Conservation (phyloP, 2,888 invertebrate genomes). For the Fissipunctia ypsillon region DNA sequence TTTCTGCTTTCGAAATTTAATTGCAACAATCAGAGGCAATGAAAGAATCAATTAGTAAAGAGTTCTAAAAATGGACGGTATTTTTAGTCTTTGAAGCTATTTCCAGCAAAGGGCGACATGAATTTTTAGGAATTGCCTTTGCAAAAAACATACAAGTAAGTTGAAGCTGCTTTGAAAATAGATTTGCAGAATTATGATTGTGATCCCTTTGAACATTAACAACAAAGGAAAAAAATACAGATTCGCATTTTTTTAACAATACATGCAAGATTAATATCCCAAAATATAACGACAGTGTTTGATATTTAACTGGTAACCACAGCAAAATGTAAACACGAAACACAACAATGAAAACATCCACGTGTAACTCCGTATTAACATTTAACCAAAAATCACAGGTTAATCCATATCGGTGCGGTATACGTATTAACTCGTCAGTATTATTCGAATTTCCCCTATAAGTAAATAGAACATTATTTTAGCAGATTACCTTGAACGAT, state of each 20-base stretch:
- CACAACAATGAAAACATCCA: neutral
- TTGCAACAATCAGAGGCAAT: neutral
- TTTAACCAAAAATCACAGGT: neutral
- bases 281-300: neutral
- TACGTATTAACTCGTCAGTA: slow-evolving; percentile 14
- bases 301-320: neutral
- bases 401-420: no score
- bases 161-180: no score
- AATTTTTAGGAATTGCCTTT: neutral
- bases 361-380: neutral
- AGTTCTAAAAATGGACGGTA: neutral
- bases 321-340: slow-evolving; percentile 9
- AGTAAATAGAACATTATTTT: slow-evolving; percentile 38
- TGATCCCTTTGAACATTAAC: neutral
- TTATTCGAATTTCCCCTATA: slow-evolving; percentile 13
- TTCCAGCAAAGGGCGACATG: neutral
- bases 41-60: neutral
- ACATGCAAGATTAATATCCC: neutral
- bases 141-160: no score
- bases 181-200: neutral
- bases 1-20: neutral
- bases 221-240: neutral
- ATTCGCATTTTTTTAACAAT: neutral
- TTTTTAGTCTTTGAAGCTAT: neutral
- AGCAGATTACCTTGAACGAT: slow-evolving; percentile 40